Base-by-base conservation (phyloP, 2,797 vertebrate species). In the Pterois miles region DNA sequence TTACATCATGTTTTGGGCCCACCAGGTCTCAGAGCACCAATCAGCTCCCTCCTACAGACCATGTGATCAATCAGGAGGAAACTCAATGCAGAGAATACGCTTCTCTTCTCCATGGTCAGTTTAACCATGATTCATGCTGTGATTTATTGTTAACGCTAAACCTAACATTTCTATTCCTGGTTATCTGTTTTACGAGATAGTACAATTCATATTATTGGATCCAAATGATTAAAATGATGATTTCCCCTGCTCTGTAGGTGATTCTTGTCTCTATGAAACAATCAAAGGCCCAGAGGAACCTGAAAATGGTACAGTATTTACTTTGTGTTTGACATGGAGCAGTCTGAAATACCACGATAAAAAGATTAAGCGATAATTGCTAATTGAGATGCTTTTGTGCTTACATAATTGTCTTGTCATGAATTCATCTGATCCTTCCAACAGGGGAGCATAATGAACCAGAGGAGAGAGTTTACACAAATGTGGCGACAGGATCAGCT, bases 251-350 rank as follows among this genome's bases (percentile, higher is more conserved):
- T 69, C 25, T 60, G n/a, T 1, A 80, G 71, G 33, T 52, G 34
- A 74, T 4, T 5, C 8, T 13, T 20, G 5, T 64, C 25, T 70
- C 25, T 80, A 70, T 57, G 66, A 70, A 25, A 2, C 31, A 38
- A 38, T 0, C 0, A 34, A 2, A 75, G 53, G 10, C 1, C 2
- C 22, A 3, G 7, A 2, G 14, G 27, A 46, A 5, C 0, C 8
- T 57, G 25, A 18, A 67, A n/a, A 33, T 33, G 18, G 68, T 56
- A 9, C 14, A 62, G 48, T 40, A 40, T 16, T 22, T 1, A 48
- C 25, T 1, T 29, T 43, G 22, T 22, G 8, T 23, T 60, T 36
- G 18, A 27, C n/a, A 60, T 5, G 2, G 11, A 57, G 34, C 4
- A 29, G n/a, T 20, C 13, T 8, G 16, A 63, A 40, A 53, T 18